These are phyloP conservation scores for Halictus rubicundus DNA, from an alignment of 1,140 invertebrate species.

Conservation along the genomic window DNA sequence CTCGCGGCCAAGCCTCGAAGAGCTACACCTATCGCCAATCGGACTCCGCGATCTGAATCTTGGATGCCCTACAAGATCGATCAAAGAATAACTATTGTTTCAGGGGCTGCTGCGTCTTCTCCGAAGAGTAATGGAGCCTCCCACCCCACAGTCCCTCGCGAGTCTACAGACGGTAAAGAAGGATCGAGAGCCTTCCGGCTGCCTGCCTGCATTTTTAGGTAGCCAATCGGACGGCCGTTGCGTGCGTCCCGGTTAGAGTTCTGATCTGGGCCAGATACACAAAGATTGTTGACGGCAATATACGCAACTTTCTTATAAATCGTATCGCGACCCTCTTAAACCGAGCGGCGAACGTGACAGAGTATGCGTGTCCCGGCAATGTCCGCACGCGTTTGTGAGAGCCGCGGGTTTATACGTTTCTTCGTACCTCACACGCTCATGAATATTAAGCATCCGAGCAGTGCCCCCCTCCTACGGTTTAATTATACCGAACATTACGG, in stretches of 20 bases:
- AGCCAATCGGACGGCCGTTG: conserved; percentile 57
- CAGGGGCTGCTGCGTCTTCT: no score
- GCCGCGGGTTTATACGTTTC: not conserved
- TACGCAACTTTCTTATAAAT: conserved; percentile 67
- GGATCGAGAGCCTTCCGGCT: not conserved
- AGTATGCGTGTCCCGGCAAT: not conserved
- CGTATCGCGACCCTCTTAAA: conserved; percentile 19
- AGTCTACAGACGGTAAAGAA: not conserved
- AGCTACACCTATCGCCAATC: not conserved
- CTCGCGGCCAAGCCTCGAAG: not conserved
- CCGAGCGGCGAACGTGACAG: not conserved
- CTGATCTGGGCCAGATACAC: conserved; percentile 77
- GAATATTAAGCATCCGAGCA: conserved; percentile 38
- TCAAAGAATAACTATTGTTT: no score
- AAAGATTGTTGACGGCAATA: conserved; percentile 51
- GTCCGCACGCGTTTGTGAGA: not conserved
- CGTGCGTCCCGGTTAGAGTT: conserved; percentile 70
- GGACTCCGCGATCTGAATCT: not conserved
- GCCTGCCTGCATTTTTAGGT: conserved; percentile 5
- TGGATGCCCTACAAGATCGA: not conserved
- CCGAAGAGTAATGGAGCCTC: no score
- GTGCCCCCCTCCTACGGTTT: not conserved
- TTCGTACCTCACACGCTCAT: conserved; percentile 25
- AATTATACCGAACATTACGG: conserved; percentile 33
- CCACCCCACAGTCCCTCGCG: not conserved